A percentile compares a stretch with the other conserved stretches of the same genome.
Conservation (phyloP, 2,113 vertebrate genomes). For the Aramus guarauna region DNA sequence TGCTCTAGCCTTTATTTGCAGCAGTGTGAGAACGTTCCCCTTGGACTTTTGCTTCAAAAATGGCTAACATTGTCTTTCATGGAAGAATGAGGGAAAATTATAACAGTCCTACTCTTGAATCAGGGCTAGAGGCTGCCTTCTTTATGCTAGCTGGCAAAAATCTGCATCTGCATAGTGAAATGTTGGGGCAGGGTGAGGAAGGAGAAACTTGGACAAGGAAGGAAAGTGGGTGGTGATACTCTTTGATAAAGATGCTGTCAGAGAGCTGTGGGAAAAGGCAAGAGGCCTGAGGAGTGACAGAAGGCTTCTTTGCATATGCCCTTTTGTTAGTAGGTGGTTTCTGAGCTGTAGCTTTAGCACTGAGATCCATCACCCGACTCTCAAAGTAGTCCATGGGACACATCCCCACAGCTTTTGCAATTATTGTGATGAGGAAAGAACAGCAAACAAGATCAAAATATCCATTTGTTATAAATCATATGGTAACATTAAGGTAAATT, state of each 20-base stretch:
- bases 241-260: background rate
- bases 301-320: background rate
- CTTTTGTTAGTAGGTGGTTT: background rate
- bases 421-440: background rate
- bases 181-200: background rate
- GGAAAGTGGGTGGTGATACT: background rate
- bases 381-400: background rate
- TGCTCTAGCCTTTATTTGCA: background rate
- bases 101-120: background rate
- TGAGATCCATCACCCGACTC: background rate
- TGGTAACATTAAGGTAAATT: background rate
- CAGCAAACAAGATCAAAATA: background rate
- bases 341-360: background rate
- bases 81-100: background rate
- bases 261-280: background rate
- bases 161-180: background rate
- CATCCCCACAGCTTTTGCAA: fast-evolving
- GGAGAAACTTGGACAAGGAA: background rate
- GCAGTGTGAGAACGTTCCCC: background rate
- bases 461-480: background rate
- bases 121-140: background rate
- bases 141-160: background rate
- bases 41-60: background rate
- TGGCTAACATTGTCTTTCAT: background rate
- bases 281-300: background rate